Conservation (phyloP, 2,888 invertebrate genomes). For the Pandemis corylana region DNA sequence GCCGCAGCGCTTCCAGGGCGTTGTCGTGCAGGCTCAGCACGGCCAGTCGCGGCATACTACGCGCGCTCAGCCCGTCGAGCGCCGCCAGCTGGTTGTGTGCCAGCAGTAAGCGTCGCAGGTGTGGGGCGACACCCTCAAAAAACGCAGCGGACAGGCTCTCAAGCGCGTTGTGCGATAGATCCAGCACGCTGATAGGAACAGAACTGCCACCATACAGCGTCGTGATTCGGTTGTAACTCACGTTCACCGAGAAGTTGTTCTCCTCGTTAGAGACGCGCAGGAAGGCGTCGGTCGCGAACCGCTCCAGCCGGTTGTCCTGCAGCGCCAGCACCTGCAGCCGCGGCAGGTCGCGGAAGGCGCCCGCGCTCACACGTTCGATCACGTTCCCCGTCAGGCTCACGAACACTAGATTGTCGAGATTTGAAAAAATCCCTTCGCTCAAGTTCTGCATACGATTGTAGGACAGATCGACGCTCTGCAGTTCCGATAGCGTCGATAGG, state of each 20-base stretch:
- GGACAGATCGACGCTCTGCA: constrained; percentile 89
- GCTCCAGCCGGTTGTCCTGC: constrained; percentile 88
- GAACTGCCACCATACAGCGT: constrained; percentile 59
- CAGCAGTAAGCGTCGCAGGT: constrained; percentile 68
- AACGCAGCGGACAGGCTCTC: constrained; percentile 83
- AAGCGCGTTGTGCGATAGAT: constrained; percentile 87
- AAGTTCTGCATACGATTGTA: constrained; percentile 89
- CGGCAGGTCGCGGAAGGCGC: constrained; percentile 89
- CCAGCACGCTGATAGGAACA: constrained; percentile 85
- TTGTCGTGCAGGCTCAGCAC: constrained; percentile 86
- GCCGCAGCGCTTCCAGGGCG: constrained; percentile 18
- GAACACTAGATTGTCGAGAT: constrained; percentile 89
- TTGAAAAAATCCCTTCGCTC: constrained; percentile 86
- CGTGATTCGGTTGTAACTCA: constrained; percentile 87
- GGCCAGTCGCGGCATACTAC: constrained; percentile 73
- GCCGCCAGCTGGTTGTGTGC: constrained; percentile 84
- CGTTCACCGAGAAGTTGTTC: constrained; percentile 87
- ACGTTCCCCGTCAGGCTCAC: constrained; percentile 91
- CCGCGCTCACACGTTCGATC: constrained; percentile 86
- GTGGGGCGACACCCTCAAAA: constrained; percentile 73
- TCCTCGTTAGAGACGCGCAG: constrained; percentile 86
- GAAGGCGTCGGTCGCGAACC: constrained; percentile 87
- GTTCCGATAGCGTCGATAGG: constrained; percentile 86
- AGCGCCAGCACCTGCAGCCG: constrained; percentile 89
- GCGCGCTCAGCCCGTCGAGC: constrained; percentile 75